These are phyloP conservation scores for Agrochola circellaris DNA, from an alignment of 2,888 invertebrate species.

Conservation along the genomic window DNA sequence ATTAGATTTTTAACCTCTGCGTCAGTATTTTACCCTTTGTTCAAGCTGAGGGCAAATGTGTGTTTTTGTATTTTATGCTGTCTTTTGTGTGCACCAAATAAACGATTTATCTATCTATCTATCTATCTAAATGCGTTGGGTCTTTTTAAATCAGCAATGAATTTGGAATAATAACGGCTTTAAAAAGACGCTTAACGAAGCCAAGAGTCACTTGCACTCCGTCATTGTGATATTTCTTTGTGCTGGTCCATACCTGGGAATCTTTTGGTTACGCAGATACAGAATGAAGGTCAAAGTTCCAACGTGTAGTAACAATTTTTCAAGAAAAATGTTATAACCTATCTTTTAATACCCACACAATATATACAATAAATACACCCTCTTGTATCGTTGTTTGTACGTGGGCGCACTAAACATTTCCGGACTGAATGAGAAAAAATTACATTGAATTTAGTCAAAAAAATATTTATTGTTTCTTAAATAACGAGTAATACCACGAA, in stretches of 20 bases:
- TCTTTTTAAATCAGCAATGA: neutral
- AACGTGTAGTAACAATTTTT: neutral
- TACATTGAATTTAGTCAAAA: too few relatives aligned
- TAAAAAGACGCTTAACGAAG: neutral
- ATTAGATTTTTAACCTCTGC: neutral
- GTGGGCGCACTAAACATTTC: too few relatives aligned
- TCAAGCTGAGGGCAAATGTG: neutral
- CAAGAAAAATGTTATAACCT: neutral
- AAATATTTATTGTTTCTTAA: too few relatives aligned
- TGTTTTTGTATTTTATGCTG: too few relatives aligned
- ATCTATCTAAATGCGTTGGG: too few relatives aligned
- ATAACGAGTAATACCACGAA: too few relatives aligned
- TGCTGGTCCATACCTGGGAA: neutral
- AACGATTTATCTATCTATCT: too few relatives aligned
- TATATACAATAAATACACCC: too few relatives aligned
- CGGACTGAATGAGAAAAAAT: too few relatives aligned
- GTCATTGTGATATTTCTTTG: neutral
- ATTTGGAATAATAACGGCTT: neutral
- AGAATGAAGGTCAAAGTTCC: too few relatives aligned
- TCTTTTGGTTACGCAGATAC: neutral
- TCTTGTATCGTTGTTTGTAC: neutral
- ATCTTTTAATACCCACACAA: neutral
- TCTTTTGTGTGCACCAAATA: too few relatives aligned
- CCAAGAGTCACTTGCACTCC: neutral
- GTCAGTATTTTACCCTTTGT: neutral